Base-by-base conservation (phyloP, 2,888 invertebrate species). In the Hypomecis atomaria region DNA sequence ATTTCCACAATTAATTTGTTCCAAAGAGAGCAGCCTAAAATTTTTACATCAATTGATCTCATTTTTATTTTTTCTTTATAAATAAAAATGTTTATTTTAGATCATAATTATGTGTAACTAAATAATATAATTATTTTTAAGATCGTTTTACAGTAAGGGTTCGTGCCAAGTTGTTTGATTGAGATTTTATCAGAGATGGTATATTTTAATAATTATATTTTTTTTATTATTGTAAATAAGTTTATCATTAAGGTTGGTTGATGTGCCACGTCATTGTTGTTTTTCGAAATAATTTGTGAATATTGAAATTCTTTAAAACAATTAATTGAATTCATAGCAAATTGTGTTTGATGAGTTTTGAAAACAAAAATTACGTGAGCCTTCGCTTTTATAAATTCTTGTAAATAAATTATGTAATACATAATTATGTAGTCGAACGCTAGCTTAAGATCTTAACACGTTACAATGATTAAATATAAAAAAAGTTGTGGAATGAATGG, bases 21-120 rank as follows among this genome's bases (percentile, higher is more conserved):
- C 92, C 92, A 92, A 92, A 92, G 92, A 91, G 89, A 89, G 90
- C 92, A 91, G 89, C 92, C 92, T 90, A 92, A 92, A 90, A 92
- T 84, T 87, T 87, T 88, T 85, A 87, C 86, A 90, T 90, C 86
- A 89, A 90, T 89, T 92, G 92, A 92, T 92, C 92, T 92, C 92
- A 92, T 92, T 89, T 89, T 85, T 85, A 86, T 85, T 86, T 86
- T 65, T 87, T 87, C 85, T 87, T 81, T 81, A 74, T 89, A 87
- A 86, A 87, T 78, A 85, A 86, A 82, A 89, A 87, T 86, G 88
- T 90, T 89, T 90, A 89, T 89, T 89, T 86, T 88, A 86, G 81
- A 84, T 70, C 72, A 61, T 72, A 72, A 73, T 71, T 78, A 76
- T 71, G 66, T 59, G 45, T 55, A 55, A 54, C 40, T 56, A 48